phyloP scores from a whole-genome alignment of 2,113 vertebrate species.

The Megaceryle maxima region DNA sequence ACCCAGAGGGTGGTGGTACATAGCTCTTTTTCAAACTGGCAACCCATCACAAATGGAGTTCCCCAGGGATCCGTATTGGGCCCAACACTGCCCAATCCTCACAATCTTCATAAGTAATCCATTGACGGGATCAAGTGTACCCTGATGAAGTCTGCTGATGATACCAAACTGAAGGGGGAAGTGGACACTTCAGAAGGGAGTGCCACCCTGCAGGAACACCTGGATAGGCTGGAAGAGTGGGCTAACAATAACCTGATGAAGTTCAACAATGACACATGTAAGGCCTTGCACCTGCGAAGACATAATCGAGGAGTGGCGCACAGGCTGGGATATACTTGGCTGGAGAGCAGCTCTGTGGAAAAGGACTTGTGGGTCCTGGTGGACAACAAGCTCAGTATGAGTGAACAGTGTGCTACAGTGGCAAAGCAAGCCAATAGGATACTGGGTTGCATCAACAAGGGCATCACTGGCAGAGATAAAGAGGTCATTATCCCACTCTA shows the following conservation, averaged over 20 bases:
- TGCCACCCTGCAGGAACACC: background rate
- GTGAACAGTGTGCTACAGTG: background rate
- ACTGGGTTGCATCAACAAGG: background rate
- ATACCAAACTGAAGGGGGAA: background rate
- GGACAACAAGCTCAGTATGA: background rate
- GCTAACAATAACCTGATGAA: too few relatives aligned
- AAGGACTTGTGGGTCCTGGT: background rate
- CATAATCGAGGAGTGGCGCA: background rate
- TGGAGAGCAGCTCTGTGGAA: background rate
- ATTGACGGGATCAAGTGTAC: too few relatives aligned
- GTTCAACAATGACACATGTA: background rate
- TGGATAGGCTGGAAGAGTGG: background rate
- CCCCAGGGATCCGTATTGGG: too few relatives aligned
- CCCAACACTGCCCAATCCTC: too few relatives aligned
- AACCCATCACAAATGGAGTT: background rate
- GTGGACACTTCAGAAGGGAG: background rate
- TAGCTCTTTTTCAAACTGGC: background rate
- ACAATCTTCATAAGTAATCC: too few relatives aligned
- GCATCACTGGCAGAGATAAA: background rate
- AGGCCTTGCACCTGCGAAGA: background rate
- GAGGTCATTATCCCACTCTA: background rate
- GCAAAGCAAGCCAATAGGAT: background rate
- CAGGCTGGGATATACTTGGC: background rate
- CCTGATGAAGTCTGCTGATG: too few relatives aligned
- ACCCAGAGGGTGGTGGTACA: background rate